Evolutionary conservation across 2,113 vertebrate genomes (phyloP).

Genomic region (Poeciliopsis occidentalis): DNA sequence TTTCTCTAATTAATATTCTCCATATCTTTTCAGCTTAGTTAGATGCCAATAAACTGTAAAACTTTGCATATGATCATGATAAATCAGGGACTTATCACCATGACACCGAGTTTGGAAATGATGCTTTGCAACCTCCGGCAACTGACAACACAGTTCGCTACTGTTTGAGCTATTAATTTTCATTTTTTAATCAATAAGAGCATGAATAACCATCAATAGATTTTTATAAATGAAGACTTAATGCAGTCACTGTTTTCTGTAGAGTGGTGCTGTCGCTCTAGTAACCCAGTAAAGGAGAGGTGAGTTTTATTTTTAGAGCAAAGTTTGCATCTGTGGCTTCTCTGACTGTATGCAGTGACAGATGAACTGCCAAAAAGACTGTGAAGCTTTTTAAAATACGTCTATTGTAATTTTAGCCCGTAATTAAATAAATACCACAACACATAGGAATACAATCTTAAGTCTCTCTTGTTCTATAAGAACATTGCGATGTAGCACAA

Average conservation of each 20-base stretch:
- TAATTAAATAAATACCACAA: background rate
- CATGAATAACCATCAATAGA: background rate
- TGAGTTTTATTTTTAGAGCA: background rate
- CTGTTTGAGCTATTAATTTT: background rate
- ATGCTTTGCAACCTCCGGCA: background rate
- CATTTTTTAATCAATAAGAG: background rate
- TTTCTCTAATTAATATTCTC: background rate
- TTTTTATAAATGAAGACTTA: background rate
- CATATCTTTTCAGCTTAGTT: too few relatives aligned
- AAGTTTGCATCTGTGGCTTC: background rate
- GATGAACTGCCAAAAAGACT: background rate
- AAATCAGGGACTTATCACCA: background rate
- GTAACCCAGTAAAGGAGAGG: background rate
- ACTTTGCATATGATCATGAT: background rate
- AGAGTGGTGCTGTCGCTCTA: background rate
- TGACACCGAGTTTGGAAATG: background rate
- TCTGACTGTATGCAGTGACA: background rate
- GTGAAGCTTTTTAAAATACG: background rate
- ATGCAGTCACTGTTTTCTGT: background rate
- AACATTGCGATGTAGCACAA: constrained; percentile 11
- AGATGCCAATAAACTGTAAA: background rate
- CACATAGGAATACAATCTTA: background rate
- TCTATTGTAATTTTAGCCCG: background rate
- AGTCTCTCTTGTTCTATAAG: background rate
- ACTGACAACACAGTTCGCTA: background rate